Conservation (phyloP, 1,140 invertebrate genomes). For the Melipona quadrifasciata region DNA sequence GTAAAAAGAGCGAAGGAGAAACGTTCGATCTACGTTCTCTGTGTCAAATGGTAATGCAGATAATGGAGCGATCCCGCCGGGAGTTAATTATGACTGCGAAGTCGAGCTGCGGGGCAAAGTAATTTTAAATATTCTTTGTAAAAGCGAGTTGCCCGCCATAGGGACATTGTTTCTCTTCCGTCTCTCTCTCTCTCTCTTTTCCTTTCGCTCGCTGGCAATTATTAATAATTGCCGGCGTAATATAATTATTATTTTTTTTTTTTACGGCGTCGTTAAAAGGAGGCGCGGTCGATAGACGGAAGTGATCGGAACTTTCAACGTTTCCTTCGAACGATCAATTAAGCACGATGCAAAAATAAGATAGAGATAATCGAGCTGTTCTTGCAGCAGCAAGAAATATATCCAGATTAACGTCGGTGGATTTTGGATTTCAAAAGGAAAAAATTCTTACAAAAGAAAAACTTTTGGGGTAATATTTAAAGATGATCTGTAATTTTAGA, state of each 20-base stretch:
- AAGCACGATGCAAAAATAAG: neutral
- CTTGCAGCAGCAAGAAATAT: too few species aligned
- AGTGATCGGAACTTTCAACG: neutral
- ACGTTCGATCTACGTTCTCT: neutral
- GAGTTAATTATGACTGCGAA: slow-evolving; percentile 28
- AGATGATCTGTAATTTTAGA: too few species aligned
- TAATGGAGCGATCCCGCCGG: slow-evolving; percentile 7
- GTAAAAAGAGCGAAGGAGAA: neutral
- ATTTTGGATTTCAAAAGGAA: too few species aligned
- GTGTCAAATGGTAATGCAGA: neutral
- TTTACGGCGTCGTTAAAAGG: neutral
- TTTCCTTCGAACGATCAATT: neutral
- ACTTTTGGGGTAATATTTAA: too few species aligned
- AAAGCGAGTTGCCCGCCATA: neutral
- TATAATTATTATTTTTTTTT: neutral
- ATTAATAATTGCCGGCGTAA: slow-evolving; percentile 32
- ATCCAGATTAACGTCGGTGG: too few species aligned
- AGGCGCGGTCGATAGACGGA: neutral
- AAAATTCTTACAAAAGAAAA: too few species aligned
- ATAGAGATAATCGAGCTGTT: neutral
- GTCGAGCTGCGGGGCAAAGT: neutral
- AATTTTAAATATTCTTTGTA: slow-evolving; percentile 18
- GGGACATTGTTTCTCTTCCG: slow-evolving; percentile 1
- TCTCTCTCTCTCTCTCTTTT: too few species aligned
- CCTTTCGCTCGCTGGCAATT: neutral